phyloP scores from a whole-genome alignment of 2,113 vertebrate genomes.

The Neogobius melanostomus region DNA sequence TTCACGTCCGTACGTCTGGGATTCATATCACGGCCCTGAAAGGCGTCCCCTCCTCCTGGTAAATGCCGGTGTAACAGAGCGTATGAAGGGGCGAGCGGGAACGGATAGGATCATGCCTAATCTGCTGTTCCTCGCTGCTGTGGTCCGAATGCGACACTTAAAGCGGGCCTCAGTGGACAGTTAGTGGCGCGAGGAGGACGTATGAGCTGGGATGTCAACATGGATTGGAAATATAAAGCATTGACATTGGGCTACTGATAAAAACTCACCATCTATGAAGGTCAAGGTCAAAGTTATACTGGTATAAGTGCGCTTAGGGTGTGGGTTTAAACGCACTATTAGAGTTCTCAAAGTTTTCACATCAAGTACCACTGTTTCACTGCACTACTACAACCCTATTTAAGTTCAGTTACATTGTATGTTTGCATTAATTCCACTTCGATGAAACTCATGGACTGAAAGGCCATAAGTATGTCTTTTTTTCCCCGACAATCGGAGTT shows the following conservation, averaged over 20 bases:
- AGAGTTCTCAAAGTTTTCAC: no score
- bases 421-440: no score
- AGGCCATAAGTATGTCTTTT: no score
- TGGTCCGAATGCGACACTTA: constrained; percentile 85
- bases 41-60: constrained; percentile 70
- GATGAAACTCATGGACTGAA: no score
- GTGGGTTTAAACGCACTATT: no score
- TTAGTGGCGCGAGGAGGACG: constrained; percentile 60
- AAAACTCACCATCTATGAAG: neutral
- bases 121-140: constrained; percentile 85
- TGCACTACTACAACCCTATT: no score
- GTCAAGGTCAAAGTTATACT: neutral
- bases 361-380: no score
- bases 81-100: constrained; percentile 71
- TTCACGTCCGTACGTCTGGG: constrained; percentile 73
- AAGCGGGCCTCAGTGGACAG: constrained; percentile 80
- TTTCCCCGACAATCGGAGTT: no score
- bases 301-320: no score
- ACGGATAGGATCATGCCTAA: constrained; percentile 87
- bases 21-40: constrained; percentile 74
- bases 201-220: constrained; percentile 27
- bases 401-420: no score
- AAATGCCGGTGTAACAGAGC: constrained; percentile 73
- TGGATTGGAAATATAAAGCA: neutral
- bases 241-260: neutral